phyloP scores from a whole-genome alignment of 2,888 invertebrate genomes.

The Patella depressa region DNA sequence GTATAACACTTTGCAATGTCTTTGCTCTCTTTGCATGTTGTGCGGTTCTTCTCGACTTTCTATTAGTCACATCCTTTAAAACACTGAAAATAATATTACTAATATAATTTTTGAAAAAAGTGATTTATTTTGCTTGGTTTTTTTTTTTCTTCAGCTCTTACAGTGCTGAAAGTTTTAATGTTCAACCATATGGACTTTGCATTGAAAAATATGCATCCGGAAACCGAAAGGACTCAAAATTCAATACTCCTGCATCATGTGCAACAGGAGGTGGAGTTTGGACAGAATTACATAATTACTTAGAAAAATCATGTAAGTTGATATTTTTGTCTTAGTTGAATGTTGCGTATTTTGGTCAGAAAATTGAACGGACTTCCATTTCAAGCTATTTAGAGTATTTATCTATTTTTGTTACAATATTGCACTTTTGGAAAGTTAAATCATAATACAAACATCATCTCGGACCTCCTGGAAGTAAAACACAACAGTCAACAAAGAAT shows the following conservation, averaged over 20 bases:
- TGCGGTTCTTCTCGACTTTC: not conserved
- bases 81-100: not conserved
- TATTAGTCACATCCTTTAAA: not conserved
- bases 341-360: too few species aligned
- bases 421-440: too few species aligned
- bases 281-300: constrained; percentile 64
- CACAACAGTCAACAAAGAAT: too few species aligned
- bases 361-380: too few species aligned
- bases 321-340: constrained; percentile 40
- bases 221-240: constrained; percentile 53
- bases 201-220: constrained; percentile 52
- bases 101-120: not conserved
- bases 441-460: too few species aligned
- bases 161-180: constrained; percentile 64
- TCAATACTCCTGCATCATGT: constrained; percentile 65
- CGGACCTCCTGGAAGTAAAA: too few species aligned
- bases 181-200: constrained; percentile 63
- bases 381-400: too few species aligned
- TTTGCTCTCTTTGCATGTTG: not conserved
- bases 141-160: constrained; percentile 47
- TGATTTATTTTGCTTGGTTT: not conserved
- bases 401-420: too few species aligned
- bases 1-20: not conserved
- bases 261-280: constrained; percentile 62
- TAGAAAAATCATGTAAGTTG: constrained; percentile 60